These are phyloP conservation scores for Sceloporus undulatus DNA, from an alignment of 2,113 vertebrate genomes.

Conservation along the genomic window DNA sequence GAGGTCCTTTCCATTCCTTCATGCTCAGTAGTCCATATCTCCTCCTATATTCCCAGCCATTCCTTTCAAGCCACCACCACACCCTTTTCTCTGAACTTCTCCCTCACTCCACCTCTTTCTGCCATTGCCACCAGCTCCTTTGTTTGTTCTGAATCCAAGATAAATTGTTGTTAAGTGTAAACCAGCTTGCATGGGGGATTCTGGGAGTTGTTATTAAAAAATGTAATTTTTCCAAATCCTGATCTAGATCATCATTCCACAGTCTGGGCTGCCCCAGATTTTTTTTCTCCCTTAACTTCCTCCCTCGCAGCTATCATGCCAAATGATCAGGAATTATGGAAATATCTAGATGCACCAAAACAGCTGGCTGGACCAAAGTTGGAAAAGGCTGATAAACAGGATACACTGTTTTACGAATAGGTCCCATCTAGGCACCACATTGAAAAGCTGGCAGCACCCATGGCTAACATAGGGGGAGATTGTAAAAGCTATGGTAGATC, in stretches of 20 bases:
- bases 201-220: too few relatives aligned
- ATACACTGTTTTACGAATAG: background rate
- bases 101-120: background rate
- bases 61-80: background rate
- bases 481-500: background rate
- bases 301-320: background rate
- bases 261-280: background rate
- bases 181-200: background rate
- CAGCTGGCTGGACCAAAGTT: background rate
- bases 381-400: background rate
- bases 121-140: background rate
- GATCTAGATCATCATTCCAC: background rate
- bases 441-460: background rate
- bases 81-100: background rate
- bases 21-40: too few relatives aligned
- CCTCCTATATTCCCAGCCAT: background rate
- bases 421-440: background rate
- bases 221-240: too few relatives aligned
- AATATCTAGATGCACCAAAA: background rate
- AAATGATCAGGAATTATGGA: background rate
- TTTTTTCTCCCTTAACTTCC: background rate
- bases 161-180: background rate
- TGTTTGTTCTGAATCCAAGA: background rate
- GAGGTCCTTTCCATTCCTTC: background rate
- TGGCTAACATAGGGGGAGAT: background rate